A percentile compares a stretch with the other conserved stretches of the same genome.
Conservation (phyloP, 2,797 vertebrate species). For the Lacerta agilis region DNA sequence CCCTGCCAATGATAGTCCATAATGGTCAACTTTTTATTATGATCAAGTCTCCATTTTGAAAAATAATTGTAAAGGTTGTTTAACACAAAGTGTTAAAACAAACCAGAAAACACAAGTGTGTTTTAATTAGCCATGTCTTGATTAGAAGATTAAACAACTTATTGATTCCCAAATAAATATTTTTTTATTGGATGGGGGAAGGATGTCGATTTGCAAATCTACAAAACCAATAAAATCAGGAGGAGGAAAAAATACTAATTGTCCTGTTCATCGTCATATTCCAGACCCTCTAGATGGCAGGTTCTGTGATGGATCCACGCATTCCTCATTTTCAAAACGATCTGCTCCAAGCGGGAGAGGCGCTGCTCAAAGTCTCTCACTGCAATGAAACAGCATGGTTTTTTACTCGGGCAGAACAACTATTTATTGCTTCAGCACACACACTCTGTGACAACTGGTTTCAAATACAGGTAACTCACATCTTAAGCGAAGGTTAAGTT, state of each 20-base stretch:
- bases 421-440: neutral
- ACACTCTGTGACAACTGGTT: no score
- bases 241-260: neutral
- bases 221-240: neutral
- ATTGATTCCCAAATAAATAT: neutral
- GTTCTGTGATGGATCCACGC: constrained; percentile 23
- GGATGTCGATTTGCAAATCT: neutral
- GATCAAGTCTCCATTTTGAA: neutral
- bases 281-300: constrained; percentile 20
- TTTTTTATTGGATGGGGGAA: neutral
- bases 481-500: no score
- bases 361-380: constrained; percentile 31
- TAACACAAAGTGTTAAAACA: neutral
- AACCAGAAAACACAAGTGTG: neutral
- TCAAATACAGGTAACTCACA: no score
- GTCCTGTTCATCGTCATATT: constrained; percentile 24
- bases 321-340: constrained; percentile 36
- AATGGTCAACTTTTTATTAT: neutral
- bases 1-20: no score
- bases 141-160: neutral
- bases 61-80: neutral
- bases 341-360: constrained; percentile 11
- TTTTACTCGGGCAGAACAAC: neutral
- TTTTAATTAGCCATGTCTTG: neutral
- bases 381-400: neutral